Base-by-base conservation (phyloP, 1,140 invertebrate genomes). In the Copidosoma floridanum region DNA sequence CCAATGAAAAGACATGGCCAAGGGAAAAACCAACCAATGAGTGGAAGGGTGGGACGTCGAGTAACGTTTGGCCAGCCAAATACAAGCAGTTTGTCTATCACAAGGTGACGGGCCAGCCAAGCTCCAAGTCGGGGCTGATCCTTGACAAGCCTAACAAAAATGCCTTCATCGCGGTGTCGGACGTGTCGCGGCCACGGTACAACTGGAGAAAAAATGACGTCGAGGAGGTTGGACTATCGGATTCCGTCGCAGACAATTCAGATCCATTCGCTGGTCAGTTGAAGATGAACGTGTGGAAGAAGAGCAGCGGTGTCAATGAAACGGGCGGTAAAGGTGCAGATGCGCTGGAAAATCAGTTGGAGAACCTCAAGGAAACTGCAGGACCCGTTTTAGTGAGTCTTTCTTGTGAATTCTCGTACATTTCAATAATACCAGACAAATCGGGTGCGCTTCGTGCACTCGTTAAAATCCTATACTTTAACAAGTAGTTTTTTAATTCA, bases 71-170 rank as follows among this genome's bases (percentile, higher is more conserved):
- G 47, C 46, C 73, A 0, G 51, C 65, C 10, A 77, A 76, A 41
- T 79, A 74, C 74, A 76, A 76, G 40, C 74, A 77, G 47, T 79
- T 79, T 52, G 71, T 72, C 0, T 79, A 79, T 24, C 75, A 79
- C 58, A 72, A 71, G 38, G 72, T 79, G 0, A 76, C 76, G 0
- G 64, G 70, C 0, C 50, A 67, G 20, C 75, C 76, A 1, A 62
- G 71, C 0, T 66, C 66, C 0, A 75, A 74, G 21, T 53, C 71
- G 0, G 73, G 73, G 0, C 60, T 67, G 14, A 63, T 61, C 0
- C 26, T 68, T 0, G 73, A 76, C 14, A 70, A 69, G 47, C 54
- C 71, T 2, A 53, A 24, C 26, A 73, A 69, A 51, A 79, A 79
- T 57, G 70, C 77, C 5, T 74, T 73, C 47, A 75, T 79, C 20